phyloP scores from a whole-genome alignment of 2,888 invertebrate species.

The Diplolepis rosae region DNA sequence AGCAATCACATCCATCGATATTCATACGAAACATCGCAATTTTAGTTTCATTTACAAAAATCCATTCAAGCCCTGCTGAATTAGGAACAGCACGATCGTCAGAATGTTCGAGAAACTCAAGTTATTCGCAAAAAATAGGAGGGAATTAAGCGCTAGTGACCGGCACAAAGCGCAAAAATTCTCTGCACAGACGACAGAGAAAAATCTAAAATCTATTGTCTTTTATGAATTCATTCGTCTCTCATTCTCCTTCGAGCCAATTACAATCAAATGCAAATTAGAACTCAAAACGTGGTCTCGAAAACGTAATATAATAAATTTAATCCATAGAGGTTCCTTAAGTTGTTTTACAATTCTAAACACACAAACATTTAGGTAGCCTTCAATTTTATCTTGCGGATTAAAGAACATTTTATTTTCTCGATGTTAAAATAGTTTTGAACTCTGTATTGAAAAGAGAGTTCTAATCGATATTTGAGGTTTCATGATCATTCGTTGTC shows the following conservation, averaged over 20 bases:
- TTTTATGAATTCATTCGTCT: slow-evolving; percentile 44
- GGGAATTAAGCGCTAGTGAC: slow-evolving; percentile 49
- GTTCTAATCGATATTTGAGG: slow-evolving; percentile 27
- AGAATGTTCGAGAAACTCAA: slow-evolving; percentile 28
- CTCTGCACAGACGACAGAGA: slow-evolving; percentile 21
- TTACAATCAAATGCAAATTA: neutral
- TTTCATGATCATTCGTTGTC: slow-evolving; percentile 54
- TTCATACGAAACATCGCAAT: slow-evolving; percentile 12
- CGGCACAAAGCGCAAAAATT: slow-evolving; percentile 46
- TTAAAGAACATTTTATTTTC: neutral
- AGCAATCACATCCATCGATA: slow-evolving; percentile 8
- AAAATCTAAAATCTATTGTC: slow-evolving; percentile 52
- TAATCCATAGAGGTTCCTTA: neutral
- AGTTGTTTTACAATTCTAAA: neutral
- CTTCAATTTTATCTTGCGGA: neutral
- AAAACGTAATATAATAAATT: neutral
- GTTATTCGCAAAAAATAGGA: slow-evolving; percentile 32
- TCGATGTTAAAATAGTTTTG: neutral
- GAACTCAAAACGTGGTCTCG: slow-evolving; percentile 5
- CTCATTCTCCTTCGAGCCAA: neutral
- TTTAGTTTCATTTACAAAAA: slow-evolving; percentile 8
- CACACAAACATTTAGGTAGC: slow-evolving; percentile 2
- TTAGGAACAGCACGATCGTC: slow-evolving; percentile 18
- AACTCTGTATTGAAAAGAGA: neutral
- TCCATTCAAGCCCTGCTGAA: slow-evolving; percentile 17